Evolutionary conservation across 2,888 invertebrate genomes (phyloP).

Genomic region (Acronicta leporina): DNA sequence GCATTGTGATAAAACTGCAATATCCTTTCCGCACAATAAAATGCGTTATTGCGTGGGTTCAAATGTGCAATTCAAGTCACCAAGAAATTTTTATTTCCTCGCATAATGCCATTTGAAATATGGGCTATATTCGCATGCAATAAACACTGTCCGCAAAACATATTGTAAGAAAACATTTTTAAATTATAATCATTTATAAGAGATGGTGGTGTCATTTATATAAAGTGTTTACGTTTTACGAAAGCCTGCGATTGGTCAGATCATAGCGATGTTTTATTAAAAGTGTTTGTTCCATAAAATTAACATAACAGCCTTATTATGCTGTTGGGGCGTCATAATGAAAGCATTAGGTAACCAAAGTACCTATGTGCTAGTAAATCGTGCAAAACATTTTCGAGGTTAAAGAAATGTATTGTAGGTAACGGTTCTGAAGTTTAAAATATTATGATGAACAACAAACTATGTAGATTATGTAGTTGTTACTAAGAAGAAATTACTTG

Average conservation of each 20-base stretch:
- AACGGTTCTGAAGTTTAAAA: too few species aligned
- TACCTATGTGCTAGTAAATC: constrained; percentile 10
- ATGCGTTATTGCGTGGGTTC: constrained; percentile 37
- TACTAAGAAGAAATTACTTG: too few species aligned
- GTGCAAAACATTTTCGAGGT: constrained; percentile 10
- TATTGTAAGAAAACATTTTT: constrained; percentile 46
- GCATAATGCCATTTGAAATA: constrained; percentile 26
- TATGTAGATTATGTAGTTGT: too few species aligned
- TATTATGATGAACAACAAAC: too few species aligned
- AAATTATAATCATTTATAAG: constrained; percentile 6
- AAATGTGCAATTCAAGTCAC: constrained; percentile 30
- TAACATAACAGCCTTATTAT: constrained; percentile 50
- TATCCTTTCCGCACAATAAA: constrained; percentile 40
- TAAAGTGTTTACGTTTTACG: constrained; percentile 49
- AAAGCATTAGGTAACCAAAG: constrained; percentile 24
- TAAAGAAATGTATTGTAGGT: neutral
- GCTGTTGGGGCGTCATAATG: constrained; percentile 10
- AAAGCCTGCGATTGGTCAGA: constrained; percentile 71
- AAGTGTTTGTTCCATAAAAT: constrained; percentile 47
- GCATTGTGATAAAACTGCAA: constrained; percentile 29
- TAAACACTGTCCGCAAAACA: constrained; percentile 51
- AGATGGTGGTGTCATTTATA: constrained; percentile 46
- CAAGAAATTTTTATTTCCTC: constrained; percentile 26
- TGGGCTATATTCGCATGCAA: constrained; percentile 28
- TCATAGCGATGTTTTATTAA: constrained; percentile 52